These are phyloP conservation scores for Aricia artaxerxes DNA, from an alignment of 2,888 invertebrate genomes.

Conservation along the genomic window DNA sequence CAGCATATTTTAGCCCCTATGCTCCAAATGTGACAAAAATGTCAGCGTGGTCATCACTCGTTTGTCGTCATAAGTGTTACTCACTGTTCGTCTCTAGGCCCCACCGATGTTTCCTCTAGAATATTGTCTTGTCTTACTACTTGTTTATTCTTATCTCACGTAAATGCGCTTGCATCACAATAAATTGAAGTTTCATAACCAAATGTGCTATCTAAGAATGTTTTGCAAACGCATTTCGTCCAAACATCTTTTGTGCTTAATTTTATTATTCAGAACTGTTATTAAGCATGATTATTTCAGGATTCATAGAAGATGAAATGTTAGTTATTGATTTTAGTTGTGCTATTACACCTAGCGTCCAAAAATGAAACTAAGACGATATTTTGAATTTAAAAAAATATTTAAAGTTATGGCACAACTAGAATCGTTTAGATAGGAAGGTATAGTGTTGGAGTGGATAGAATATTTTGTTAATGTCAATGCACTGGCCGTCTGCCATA, in stretches of 20 bases:
- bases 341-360: not conserved
- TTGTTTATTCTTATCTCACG: conserved; percentile 5
- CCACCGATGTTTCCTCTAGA: conserved; percentile 58
- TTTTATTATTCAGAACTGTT: conserved; percentile 41
- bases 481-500: conserved; percentile 45
- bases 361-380: not conserved
- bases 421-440: not conserved
- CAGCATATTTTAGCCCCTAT: too few species aligned
- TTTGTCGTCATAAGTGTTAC: conserved; percentile 51
- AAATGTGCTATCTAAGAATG: not conserved
- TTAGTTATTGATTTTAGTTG: conserved; percentile 34
- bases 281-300: conserved; percentile 72
- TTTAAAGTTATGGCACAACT: not conserved
- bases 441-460: conserved; percentile 30
- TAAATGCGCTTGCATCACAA: conserved; percentile 29
- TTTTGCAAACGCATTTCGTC: conserved; percentile 12
- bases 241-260: conserved; percentile 10
- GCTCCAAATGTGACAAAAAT: conserved; percentile 37
- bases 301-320: conserved; percentile 44
- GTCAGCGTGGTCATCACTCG: conserved; percentile 43
- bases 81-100: conserved; percentile 63
- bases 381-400: not conserved
- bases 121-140: conserved; percentile 44
- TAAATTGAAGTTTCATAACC: not conserved
- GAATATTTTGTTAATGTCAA: conserved; percentile 39